Evolutionary conservation across 2,797 vertebrate genomes (phyloP).

Genomic region (Trematomus bernacchii): DNA sequence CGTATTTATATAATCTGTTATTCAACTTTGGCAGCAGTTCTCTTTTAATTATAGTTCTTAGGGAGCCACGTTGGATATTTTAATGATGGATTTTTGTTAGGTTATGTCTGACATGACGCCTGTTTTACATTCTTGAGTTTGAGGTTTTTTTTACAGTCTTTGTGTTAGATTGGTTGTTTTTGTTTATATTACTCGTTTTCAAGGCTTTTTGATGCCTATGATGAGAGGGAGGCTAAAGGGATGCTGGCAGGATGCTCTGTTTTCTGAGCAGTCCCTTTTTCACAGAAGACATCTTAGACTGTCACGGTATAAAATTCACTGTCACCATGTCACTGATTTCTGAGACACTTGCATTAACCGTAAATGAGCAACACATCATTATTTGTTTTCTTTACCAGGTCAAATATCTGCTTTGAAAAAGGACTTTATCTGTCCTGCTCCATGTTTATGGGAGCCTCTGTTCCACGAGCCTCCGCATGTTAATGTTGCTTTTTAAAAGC

Average conservation of each 20-base stretch:
- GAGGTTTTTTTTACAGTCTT: slow-evolving; percentile 6
- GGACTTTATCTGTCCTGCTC: too few species aligned
- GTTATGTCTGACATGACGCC: slow-evolving; percentile 13
- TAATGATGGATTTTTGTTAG: slow-evolving; percentile 15
- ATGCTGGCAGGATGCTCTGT: background rate
- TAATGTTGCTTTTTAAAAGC: background rate
- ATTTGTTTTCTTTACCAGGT: background rate
- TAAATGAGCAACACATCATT: background rate
- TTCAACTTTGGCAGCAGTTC: slow-evolving; percentile 37
- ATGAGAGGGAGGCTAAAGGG: background rate
- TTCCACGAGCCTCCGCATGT: background rate
- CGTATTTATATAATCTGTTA: slow-evolving; percentile 39
- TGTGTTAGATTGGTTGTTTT: background rate
- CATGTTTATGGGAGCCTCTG: background rate
- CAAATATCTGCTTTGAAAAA: slow-evolving; percentile 7
- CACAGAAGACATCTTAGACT: slow-evolving; percentile 2
- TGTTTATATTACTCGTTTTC: background rate
- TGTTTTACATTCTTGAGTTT: slow-evolving; percentile 29
- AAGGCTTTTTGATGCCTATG: background rate
- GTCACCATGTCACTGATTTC: background rate
- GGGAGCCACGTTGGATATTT: slow-evolving; percentile 46
- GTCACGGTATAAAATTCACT: background rate
- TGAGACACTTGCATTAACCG: background rate
- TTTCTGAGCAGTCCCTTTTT: background rate
- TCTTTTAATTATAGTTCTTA: slow-evolving; percentile 34